Evolutionary conservation across 1,140 invertebrate species (phyloP), one percentile per base, ranked within the genome.

Genomic region (Magallana ariakensis): DNA sequence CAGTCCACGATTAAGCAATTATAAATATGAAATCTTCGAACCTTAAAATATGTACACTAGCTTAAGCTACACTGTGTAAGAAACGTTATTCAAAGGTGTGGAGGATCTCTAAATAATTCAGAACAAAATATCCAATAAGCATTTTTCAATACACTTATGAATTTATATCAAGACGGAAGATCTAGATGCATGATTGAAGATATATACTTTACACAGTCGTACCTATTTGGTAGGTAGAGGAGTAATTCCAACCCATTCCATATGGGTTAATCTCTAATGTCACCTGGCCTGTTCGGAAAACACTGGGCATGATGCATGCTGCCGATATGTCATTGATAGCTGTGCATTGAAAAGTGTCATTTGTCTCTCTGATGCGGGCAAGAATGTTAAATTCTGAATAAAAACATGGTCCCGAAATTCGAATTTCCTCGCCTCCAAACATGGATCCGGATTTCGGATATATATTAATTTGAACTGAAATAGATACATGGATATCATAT

Each of bases 391-490:
- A 80, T 10, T 87, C 82, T 58, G 60, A 55, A 60, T 54, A 66
- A 75, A 89, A 90, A 87, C 91, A 92, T 13, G 89, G 90, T 80
- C 90, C 89, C 9, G 87, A 88, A 60, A 92, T 83, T 7, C 80
- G 46, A 13, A 92, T 82, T 84, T 87, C 84, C 60, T 91, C 84
- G 15, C 90, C 90, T 1, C 91, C 91, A 57, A 92, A 55, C 90
- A 92, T 91, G 22, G 55, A 75, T 60, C 90, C 90, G 10, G 66
- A 87, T 33, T 58, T 55, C 22, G 89, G 90, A 0, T 7, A 84
- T 13, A 92, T 26, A 19, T 75, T 55, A 75, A 92, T 83, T 84
- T 86, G 19, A 26, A 87, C 90, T 86, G 87, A 80, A 89, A 88
- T 66, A 55, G 9, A 81, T 13, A 82, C 15, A 55, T 55, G n/a